Evolutionary conservation across 2,113 vertebrate species (phyloP).

Genomic region (Oriolus oriolus): DNA sequence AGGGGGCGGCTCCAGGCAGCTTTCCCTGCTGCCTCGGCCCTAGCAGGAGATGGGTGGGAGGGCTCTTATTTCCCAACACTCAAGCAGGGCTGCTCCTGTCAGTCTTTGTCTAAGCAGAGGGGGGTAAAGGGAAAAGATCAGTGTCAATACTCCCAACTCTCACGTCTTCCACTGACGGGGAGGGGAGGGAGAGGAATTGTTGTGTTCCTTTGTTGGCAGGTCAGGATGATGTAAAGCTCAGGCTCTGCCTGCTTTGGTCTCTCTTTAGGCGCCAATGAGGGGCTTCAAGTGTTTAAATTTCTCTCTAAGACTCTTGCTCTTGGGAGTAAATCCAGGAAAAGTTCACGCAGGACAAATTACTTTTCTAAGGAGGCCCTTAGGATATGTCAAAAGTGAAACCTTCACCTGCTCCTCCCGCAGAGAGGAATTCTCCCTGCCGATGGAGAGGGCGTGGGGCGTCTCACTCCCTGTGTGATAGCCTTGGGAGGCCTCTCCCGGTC

Average conservation of each 20-base stretch:
- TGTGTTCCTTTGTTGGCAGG: not conserved
- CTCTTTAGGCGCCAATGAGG: not conserved
- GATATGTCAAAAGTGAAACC: not conserved
- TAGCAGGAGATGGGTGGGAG: not conserved
- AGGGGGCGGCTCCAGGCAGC: slow-evolving; percentile 28
- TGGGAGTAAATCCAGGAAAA: not conserved
- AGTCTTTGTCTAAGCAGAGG: not conserved
- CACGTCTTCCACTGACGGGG: not conserved
- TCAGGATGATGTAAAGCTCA: not conserved
- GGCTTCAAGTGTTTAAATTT: not conserved
- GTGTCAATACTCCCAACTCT: not conserved
- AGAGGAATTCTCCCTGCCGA: not conserved
- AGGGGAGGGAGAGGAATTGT: not conserved
- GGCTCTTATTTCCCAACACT: not conserved
- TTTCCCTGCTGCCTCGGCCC: not conserved
- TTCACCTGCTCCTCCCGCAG: not conserved
- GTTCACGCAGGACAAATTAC: not conserved
- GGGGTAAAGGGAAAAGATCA: not conserved
- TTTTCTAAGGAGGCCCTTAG: not conserved
- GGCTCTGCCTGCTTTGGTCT: not conserved
- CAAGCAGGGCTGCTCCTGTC: not conserved
- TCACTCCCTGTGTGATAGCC: accelerated
- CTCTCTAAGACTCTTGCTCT: not conserved
- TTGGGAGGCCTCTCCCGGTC: not conserved
- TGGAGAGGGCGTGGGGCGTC: not conserved